These are phyloP conservation scores for Zaprionus africanus DNA, from an alignment of 1,140 invertebrate species.

Conservation along the genomic window DNA sequence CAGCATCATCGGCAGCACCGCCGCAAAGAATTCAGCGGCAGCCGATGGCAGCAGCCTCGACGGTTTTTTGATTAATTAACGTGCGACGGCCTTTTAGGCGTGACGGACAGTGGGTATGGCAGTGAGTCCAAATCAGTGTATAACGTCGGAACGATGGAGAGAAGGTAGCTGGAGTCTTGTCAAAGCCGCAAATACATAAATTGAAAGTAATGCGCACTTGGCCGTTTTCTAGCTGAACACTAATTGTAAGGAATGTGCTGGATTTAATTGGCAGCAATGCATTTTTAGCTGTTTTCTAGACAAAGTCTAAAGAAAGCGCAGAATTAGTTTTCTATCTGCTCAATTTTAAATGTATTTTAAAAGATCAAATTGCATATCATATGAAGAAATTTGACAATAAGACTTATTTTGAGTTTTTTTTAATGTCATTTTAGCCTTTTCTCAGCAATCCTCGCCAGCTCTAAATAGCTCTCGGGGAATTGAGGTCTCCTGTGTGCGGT, in stretches of 20 bases:
- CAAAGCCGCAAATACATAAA: constrained; percentile 48
- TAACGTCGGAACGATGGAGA: background rate
- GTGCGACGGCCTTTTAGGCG: constrained; percentile 53
- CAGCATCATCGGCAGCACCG: constrained; percentile 20
- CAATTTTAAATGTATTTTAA: too few species aligned
- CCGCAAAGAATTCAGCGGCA: constrained; percentile 32
- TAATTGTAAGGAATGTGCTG: background rate
- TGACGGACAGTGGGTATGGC: constrained; percentile 19
- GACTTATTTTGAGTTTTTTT: too few species aligned
- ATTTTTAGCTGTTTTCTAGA: background rate
- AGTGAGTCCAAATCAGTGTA: constrained; percentile 10
- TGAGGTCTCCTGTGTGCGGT: constrained; percentile 55
- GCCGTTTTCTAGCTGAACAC: constrained; percentile 20
- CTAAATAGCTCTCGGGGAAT: constrained; percentile 17
- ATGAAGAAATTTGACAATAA: too few species aligned
- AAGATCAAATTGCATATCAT: too few species aligned
- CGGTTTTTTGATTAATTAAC: constrained; percentile 79
- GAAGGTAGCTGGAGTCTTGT: background rate
- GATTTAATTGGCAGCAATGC: background rate
- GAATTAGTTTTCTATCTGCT: too few species aligned
- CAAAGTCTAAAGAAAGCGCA: background rate
- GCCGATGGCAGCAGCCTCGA: constrained; percentile 40
- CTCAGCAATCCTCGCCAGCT: background rate
- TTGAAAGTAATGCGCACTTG: constrained; percentile 30
- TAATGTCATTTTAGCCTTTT: background rate